Evolutionary conservation across 2,113 vertebrate genomes (phyloP), one percentile per base, ranked within the genome.

Genomic region (Ochotona princeps): DNA sequence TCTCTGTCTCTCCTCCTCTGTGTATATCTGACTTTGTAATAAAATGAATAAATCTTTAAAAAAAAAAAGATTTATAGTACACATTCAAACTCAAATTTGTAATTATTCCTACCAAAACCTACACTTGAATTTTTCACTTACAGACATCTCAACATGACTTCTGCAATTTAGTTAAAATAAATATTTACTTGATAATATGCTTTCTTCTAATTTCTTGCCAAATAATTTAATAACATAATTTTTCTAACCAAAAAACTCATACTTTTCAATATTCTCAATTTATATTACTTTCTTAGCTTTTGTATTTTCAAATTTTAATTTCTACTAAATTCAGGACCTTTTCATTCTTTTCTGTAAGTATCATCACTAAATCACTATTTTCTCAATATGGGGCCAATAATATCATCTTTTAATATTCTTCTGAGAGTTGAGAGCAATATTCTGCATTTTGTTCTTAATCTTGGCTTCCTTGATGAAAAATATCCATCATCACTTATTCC

Each of bases 261-360:
- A 80, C 44, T 95, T 92, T 80, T 87, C 8, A 82, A 72, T 92
- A 51, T 63, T 90, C 94, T 80, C 78, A n/a, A 95, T 75, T 79
- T 20, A 28, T 66, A 51, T 83, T 90, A 70, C 8, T 57, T 75
- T 4, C 21, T 72, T 44, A 82, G 14, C 38, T 8, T 25, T 38
- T 21, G 9, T n/a, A 35, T 28, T 11, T 76, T 21, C 28, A 93
- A 82, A 83, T 69, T 70, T 87, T 67, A 4, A 76, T 67, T 75
- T 95, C 69, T 86, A 44, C 4, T 18, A 76, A 26, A n/a, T 57
- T 18, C 44, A 47, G 51, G 70, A 57, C 1, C 1, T 60, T 80
- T 72, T 9, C 4, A 20, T 25, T 63, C 14, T 75, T 82, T 60
- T 87, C 2, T 72, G 54, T 70, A 65, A n/a, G 61, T 47, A 57